These are phyloP conservation scores for Montipora cactus DNA, from an alignment of 64 coral and sea anemone species.

Conservation along the genomic window DNA sequence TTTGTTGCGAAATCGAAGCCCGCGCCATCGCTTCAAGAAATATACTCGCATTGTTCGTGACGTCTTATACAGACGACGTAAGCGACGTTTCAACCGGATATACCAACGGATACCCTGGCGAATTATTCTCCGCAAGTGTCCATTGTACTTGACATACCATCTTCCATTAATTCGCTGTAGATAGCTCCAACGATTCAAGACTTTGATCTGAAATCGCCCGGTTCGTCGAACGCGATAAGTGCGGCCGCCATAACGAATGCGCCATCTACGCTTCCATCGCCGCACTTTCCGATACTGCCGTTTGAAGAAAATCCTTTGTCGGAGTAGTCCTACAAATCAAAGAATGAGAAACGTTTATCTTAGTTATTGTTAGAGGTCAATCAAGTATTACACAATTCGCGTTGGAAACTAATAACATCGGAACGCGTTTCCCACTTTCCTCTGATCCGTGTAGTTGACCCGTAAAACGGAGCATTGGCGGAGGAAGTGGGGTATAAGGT, in stretches of 20 bases:
- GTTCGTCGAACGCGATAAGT: constrained; percentile 4
- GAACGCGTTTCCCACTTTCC: no score
- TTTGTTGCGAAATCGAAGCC: neutral
- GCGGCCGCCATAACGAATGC: neutral
- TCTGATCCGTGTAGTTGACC: no score
- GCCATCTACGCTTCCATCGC: constrained; percentile 31
- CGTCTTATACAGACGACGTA: neutral
- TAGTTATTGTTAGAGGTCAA: neutral
- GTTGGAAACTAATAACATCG: no score
- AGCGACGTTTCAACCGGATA: neutral
- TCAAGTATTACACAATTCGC: no score
- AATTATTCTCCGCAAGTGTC: neutral
- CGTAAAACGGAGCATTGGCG: no score
- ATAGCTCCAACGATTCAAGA: neutral
- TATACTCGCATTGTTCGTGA: constrained; percentile 2
- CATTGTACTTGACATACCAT: neutral
- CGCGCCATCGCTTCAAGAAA: neutral
- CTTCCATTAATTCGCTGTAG: constrained; percentile 7
- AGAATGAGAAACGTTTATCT: neutral
- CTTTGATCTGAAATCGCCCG: constrained; percentile 20
- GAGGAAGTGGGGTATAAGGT: no score
- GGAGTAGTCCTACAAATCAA: neutral
- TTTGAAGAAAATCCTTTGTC: neutral
- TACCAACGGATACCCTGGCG: neutral
- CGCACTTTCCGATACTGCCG: neutral